Conservation (phyloP, 2,797 vertebrate genomes). For the Chloroceryle amazona region DNA sequence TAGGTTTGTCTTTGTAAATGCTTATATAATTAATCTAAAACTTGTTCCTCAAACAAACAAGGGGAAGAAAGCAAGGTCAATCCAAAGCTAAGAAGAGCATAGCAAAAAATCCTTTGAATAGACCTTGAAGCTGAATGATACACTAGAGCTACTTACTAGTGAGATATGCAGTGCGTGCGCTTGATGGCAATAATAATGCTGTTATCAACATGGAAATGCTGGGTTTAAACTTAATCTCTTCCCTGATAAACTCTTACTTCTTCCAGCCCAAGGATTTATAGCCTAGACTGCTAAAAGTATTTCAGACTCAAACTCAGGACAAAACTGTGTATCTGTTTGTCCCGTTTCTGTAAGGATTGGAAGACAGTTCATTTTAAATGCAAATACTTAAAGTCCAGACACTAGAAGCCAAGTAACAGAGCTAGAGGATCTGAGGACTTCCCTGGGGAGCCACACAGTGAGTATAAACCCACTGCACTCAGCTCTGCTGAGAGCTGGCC, state of each 20-base stretch:
- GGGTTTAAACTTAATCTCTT: constrained; percentile 63
- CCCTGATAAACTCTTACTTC: constrained; percentile 48
- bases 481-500: not conserved
- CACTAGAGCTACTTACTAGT: not conserved
- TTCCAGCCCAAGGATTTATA: constrained; percentile 18
- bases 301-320: not conserved
- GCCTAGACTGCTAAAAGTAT: not conserved
- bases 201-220: constrained; percentile 5
- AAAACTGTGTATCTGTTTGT: not conserved
- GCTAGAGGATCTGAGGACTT: not conserved
- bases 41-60: not conserved
- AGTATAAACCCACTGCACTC: not conserved
- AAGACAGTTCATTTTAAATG: not conserved
- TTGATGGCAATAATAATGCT: constrained; percentile 49
- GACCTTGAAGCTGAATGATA: constrained; percentile 35
- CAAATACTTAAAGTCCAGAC: not conserved
- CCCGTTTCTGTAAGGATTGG: not conserved
- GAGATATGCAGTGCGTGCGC: not conserved
- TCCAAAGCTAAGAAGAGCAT: not conserved
- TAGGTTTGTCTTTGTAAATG: not conserved
- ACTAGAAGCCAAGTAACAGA: not conserved
- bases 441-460: not conserved
- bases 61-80: constrained; percentile 9
- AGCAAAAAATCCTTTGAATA: constrained; percentile 14
- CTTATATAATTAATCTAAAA: not conserved